Percentiles rank a stretch among this genome's conserved stretches.
Evolutionary conservation across 2,797 vertebrate species (phyloP).

Genomic region (Anabacerthia variegaticeps): DNA sequence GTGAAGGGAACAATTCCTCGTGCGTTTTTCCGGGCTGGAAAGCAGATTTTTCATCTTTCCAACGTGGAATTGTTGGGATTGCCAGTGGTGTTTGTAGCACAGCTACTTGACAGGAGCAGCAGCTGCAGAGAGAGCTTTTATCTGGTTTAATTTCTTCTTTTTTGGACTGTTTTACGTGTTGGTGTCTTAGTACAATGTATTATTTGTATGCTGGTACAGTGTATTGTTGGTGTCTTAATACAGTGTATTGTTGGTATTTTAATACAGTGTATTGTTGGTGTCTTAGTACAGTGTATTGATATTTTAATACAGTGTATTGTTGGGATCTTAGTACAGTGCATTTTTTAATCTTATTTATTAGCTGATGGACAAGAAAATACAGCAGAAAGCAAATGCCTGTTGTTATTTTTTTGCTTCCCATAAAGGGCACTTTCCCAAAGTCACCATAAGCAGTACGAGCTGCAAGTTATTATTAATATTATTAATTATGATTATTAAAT

Average conservation of each 20-base stretch:
- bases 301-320: background rate
- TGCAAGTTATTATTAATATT: background rate
- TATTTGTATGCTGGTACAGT: too few relatives aligned
- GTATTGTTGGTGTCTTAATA: too few relatives aligned
- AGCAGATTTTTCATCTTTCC: background rate
- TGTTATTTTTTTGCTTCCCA: background rate
- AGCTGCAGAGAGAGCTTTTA: background rate
- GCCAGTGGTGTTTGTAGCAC: background rate
- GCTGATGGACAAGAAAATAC: background rate
- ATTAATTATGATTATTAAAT: background rate
- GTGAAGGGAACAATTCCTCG: background rate
- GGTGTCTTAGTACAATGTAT: background rate
- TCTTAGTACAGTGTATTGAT: too few relatives aligned
- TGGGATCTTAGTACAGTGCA: too few relatives aligned
- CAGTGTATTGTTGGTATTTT: background rate
- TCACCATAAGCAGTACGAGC: background rate
- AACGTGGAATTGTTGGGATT: background rate
- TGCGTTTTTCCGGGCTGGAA: slow-evolving; percentile 1
- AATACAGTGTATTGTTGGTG: background rate
- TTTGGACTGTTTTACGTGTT: accelerated
- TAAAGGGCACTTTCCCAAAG: background rate
- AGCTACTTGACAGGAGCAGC: background rate
- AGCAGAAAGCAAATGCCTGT: background rate
- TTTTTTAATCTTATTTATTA: background rate
- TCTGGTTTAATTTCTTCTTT: background rate